Evolutionary conservation across 2,113 vertebrate genomes (phyloP), one percentile per base, ranked within the genome.

Genomic region (Heterotis niloticus): DNA sequence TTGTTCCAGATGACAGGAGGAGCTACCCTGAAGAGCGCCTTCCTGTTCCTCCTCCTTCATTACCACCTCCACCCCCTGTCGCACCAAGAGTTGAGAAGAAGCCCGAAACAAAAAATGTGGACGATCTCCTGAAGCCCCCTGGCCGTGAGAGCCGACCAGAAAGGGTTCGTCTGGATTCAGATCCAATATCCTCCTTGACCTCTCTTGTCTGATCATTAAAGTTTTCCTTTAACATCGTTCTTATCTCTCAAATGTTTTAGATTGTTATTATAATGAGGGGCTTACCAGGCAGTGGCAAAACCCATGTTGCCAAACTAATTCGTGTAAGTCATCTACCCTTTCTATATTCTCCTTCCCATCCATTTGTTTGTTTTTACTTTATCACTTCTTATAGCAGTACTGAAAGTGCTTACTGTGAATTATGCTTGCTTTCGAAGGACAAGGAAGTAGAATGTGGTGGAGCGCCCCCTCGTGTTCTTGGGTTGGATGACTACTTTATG

Each of bases 221-320:
- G 20, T 74, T 4, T 64, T 34, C 20, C 0, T 65, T 67, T 26
- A 72, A 14, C 78, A 1, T 64, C 57, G 28, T 18, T n/a, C 4
- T 70, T 5, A 28, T 5, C 59, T 80, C 1, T 82, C 51, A 28
- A 64, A 4, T 91, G 66, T 88, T 89, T 90, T 90, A 99, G 98
- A 99, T 99, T 88, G 98, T 99, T 75, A 94, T 99, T 80, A 98
- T 99, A 79, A 98, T 99, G 98, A 94, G 98, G 90, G 98, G 98
- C 5, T 90, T 99, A 79, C 97, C 98, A 75, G 98, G 98, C 88
- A 99, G 97, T 74, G 98, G 97, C 74, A 99, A 99, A 89, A 98
- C 96, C 29, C 98, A 99, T n/a, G 96, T 99, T 70, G 97, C 98
- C 82, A 99, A 98, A 84, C 95, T 99, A 70, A 98, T 99, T 82